Conservation (phyloP, 1,140 invertebrate genomes). For the Megalopta genalis region DNA sequence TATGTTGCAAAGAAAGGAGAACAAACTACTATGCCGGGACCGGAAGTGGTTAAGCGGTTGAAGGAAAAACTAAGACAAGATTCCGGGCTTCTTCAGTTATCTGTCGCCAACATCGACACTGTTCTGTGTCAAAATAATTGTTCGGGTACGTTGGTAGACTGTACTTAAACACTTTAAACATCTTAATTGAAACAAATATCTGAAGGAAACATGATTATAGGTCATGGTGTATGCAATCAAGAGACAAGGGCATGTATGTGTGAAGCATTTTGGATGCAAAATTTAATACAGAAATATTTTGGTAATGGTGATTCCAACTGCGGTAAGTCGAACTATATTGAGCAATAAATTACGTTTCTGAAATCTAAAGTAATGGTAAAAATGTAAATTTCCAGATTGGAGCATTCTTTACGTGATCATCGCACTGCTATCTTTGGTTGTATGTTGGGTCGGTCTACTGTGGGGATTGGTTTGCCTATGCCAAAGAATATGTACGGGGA, state of each 20-base stretch:
- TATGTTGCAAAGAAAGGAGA: constrained; percentile 81
- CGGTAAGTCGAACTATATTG: constrained; percentile 80
- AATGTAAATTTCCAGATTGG: constrained; percentile 84
- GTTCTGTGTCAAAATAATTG: constrained; percentile 95
- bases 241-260: constrained; percentile 91
- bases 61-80: constrained; percentile 86
- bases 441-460: constrained; percentile 83
- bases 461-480: constrained; percentile 87
- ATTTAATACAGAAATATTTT: constrained; percentile 84
- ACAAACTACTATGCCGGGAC: constrained; percentile 78
- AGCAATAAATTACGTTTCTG: neutral
- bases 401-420: constrained; percentile 93
- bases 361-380: neutral
- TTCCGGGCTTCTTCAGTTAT: constrained; percentile 86
- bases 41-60: constrained; percentile 83
- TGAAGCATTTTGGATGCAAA: constrained; percentile 98
- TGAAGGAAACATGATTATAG: constrained; percentile 54
- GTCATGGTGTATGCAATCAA: constrained; percentile 93
- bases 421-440: constrained; percentile 83
- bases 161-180: neutral
- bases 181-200: too few species aligned
- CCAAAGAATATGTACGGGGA: constrained; percentile 81
- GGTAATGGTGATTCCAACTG: constrained; percentile 87
- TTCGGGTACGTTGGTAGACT: constrained; percentile 82
- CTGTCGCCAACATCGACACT: constrained; percentile 89